Percentiles rank a stretch among this genome's conserved stretches.
phyloP scores from a whole-genome alignment of 2,888 invertebrate genomes.

The Kryphioiulus occultus region DNA sequence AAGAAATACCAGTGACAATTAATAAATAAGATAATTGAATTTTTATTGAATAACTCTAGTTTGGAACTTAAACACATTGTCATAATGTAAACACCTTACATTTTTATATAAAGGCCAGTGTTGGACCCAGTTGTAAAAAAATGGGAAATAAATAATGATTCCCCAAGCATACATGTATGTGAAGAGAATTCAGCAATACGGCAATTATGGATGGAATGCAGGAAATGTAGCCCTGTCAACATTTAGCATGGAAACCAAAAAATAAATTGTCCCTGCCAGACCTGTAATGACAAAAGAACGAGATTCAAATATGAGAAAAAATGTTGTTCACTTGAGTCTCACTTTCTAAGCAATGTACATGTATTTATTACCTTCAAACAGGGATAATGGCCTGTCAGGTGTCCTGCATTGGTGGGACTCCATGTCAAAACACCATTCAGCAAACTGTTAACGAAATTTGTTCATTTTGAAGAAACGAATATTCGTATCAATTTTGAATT shows the following conservation, averaged over 20 bases:
- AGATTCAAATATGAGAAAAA: constrained; percentile 49
- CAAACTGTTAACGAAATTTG: constrained; percentile 69
- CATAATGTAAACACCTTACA: too few relatives aligned
- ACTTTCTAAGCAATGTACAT: not conserved
- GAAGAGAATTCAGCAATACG: not conserved
- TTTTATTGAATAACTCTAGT: not conserved
- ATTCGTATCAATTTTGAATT: too few relatives aligned
- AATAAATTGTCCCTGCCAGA: constrained; percentile 77
- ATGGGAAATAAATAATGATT: too few relatives aligned
- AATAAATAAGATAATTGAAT: not conserved
- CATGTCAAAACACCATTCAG: constrained; percentile 80
- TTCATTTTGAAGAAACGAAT: constrained; percentile 12
- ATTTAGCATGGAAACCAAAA: constrained; percentile 73
- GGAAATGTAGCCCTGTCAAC: constrained; percentile 77
- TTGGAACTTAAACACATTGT: not conserved
- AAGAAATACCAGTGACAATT: too few relatives aligned
- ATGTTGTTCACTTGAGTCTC: not conserved
- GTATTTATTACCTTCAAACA: constrained; percentile 74
- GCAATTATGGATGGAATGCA: constrained; percentile 65
- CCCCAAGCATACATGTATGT: too few relatives aligned
- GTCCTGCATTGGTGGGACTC: constrained; percentile 69
- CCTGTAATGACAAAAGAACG: constrained; percentile 56
- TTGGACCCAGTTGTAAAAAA: too few relatives aligned
- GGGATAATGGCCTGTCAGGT: constrained; percentile 83
- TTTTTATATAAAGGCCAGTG: too few relatives aligned